phyloP scores from a whole-genome alignment of 2,113 vertebrate species.

The Tiliqua scincoides region DNA sequence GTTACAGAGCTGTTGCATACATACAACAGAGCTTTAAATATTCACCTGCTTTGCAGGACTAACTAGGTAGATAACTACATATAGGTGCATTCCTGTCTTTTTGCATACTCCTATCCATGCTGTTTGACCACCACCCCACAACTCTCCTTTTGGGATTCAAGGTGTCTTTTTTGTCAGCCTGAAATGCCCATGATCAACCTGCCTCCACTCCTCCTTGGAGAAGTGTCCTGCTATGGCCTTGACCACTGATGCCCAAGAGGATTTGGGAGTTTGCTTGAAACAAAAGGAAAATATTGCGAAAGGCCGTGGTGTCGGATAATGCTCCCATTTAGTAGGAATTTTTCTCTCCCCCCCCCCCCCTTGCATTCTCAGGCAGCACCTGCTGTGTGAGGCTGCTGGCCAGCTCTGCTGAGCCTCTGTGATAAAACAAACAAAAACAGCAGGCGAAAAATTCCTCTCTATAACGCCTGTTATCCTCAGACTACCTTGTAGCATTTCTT shows the following conservation, averaged over 20 bases:
- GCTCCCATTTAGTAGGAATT: constrained; percentile 76
- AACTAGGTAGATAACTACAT: not conserved
- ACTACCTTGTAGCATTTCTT: constrained; percentile 69
- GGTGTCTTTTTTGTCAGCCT: constrained; percentile 57
- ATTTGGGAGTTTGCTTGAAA: constrained; percentile 69
- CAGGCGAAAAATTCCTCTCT: constrained; percentile 75
- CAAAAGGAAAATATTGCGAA: constrained; percentile 75
- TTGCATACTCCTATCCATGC: not conserved
- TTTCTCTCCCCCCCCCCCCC: constrained; percentile 72
- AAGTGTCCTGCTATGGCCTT: constrained; percentile 65
- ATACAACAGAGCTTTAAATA: not conserved
- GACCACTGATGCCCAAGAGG: constrained; percentile 65
- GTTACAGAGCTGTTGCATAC: not conserved
- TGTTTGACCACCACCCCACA: constrained; percentile 9
- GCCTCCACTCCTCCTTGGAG: constrained; percentile 59
- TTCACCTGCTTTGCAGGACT: not conserved
- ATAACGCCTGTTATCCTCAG: constrained; percentile 77
- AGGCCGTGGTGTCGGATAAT: constrained; percentile 74
- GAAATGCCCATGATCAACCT: constrained; percentile 62
- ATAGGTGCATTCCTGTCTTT: not conserved
- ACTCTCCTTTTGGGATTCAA: constrained; percentile 62
- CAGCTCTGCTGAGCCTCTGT: constrained; percentile 74
- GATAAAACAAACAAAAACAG: constrained; percentile 78
- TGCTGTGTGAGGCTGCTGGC: constrained; percentile 74
- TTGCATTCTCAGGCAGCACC: constrained; percentile 76